These are phyloP conservation scores for Argyresthia albistria DNA, from an alignment of 2,888 invertebrate genomes.

Conservation along the genomic window DNA sequence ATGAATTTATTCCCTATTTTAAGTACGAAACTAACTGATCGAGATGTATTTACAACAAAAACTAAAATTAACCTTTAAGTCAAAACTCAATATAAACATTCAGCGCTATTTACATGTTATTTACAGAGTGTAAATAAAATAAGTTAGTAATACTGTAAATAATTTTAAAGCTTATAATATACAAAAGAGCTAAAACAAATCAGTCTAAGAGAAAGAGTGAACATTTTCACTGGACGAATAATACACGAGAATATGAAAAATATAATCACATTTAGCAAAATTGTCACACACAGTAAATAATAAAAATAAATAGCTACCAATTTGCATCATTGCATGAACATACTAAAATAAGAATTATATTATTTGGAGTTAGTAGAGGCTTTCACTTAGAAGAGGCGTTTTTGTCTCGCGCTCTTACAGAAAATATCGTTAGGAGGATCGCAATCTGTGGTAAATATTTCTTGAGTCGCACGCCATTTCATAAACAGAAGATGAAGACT, in stretches of 20 bases:
- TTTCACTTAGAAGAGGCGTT: too few relatives aligned
- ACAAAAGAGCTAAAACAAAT: neutral
- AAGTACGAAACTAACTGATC: slow-evolving; percentile 7
- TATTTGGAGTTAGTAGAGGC: too few relatives aligned
- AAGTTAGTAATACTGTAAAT: slow-evolving; percentile 71
- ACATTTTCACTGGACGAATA: neutral
- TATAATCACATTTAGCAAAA: too few relatives aligned
- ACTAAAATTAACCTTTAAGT: neutral
- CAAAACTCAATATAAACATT: slow-evolving; percentile 25
- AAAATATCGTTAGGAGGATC: too few relatives aligned
- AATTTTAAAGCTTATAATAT: slow-evolving; percentile 52
- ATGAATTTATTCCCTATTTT: slow-evolving; percentile 4
- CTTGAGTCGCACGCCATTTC: too few relatives aligned
- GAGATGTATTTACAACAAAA: slow-evolving; percentile 19
- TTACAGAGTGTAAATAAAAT: slow-evolving; percentile 41
- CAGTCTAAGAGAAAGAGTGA: slow-evolving; percentile 6
- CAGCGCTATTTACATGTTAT: slow-evolving; percentile 56
- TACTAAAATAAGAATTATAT: neutral
- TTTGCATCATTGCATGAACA: neutral
- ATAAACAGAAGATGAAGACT: too few relatives aligned
- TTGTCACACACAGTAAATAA: neutral
- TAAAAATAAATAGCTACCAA: neutral
- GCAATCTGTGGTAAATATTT: too few relatives aligned
- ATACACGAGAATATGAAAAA: too few relatives aligned
- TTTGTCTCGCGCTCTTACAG: too few relatives aligned